Percentiles rank a stretch among this genome's conserved stretches.
phyloP scores from a whole-genome alignment of 2,888 invertebrate genomes.

The Leptopilina drosophilae region DNA sequence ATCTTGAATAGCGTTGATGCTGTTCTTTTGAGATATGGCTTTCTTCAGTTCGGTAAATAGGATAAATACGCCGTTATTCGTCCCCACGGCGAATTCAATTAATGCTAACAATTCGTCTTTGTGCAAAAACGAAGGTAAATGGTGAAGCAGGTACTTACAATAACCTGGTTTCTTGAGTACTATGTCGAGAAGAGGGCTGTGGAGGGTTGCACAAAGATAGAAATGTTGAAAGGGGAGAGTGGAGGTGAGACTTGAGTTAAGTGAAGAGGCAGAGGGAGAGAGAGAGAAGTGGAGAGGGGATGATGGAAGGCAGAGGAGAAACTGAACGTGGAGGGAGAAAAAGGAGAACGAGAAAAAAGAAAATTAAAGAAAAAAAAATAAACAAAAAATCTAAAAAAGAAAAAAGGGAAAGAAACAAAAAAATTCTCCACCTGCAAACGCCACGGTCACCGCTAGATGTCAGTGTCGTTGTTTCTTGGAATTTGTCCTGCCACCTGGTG shows the following conservation, averaged over 20 bases:
- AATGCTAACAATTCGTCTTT: slow-evolving; percentile 71
- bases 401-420: no score
- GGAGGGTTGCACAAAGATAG: slow-evolving; percentile 54
- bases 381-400: no score
- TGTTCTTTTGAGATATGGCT: slow-evolving; percentile 32
- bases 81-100: slow-evolving; percentile 65
- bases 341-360: slow-evolving; percentile 48
- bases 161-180: slow-evolving; percentile 71
- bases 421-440: no score
- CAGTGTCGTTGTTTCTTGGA: no score
- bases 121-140: slow-evolving; percentile 66
- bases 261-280: slow-evolving; percentile 49
- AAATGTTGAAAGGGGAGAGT: slow-evolving; percentile 60
- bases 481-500: no score
- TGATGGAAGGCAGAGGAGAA: no score
- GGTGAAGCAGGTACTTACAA: slow-evolving; percentile 69
- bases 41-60: slow-evolving; percentile 52
- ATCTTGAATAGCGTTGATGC: slow-evolving; percentile 35
- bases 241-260: slow-evolving; percentile 68
- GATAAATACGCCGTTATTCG: slow-evolving; percentile 52
- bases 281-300: no score
- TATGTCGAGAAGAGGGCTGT: slow-evolving; percentile 61
- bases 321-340: slow-evolving; percentile 3
- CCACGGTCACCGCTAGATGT: no score
- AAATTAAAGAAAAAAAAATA: no score